Evolutionary conservation across 2,797 vertebrate species (phyloP).

Genomic region (Clarias platycephalus): DNA sequence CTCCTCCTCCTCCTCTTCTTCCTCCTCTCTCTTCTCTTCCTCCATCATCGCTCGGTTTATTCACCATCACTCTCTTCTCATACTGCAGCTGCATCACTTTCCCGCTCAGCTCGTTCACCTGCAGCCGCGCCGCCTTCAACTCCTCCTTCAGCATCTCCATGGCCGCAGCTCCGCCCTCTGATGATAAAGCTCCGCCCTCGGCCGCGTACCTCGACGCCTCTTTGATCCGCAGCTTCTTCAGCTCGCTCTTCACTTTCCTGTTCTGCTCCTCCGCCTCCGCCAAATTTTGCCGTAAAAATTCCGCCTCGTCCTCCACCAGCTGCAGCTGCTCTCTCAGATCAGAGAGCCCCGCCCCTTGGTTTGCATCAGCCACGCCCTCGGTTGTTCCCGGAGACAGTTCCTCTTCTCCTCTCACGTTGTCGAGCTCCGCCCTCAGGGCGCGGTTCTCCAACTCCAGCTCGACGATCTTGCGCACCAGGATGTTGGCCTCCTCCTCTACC

Average conservation of each 20-base stretch:
- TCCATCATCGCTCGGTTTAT: slow-evolving; percentile 89
- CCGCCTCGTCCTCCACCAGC: slow-evolving; percentile 93
- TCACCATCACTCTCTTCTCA: slow-evolving; percentile 93
- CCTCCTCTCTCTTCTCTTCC: slow-evolving; percentile 38
- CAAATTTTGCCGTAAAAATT: slow-evolving; percentile 89
- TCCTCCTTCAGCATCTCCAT: slow-evolving; percentile 90
- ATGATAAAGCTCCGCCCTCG: slow-evolving; percentile 63
- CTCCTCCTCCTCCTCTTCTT: background rate
- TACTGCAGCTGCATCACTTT: slow-evolving; percentile 99
- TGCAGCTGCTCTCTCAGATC: slow-evolving; percentile 94
- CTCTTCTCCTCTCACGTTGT: slow-evolving; percentile 84
- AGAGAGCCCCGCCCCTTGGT: slow-evolving; percentile 86
- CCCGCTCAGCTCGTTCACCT: slow-evolving; percentile 95
- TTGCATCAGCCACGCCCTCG: slow-evolving; percentile 72
- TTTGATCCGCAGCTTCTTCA: slow-evolving; percentile 92
- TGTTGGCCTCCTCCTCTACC: slow-evolving; percentile 96
- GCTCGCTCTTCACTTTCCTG: slow-evolving; percentile 85
- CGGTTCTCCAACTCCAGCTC: slow-evolving; percentile 95
- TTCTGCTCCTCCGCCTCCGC: slow-evolving; percentile 92
- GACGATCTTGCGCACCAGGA: slow-evolving; percentile 93
- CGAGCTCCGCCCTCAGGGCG: slow-evolving; percentile 91
- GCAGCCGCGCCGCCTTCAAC: slow-evolving; percentile 89
- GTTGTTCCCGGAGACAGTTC: slow-evolving; percentile 74
- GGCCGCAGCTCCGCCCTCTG: slow-evolving; percentile 74
- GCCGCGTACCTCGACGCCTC: slow-evolving; percentile 81